Evolutionary conservation across 2,113 vertebrate species (phyloP), one percentile per base, ranked within the genome.

Genomic region (Entelurus aequoreus): DNA sequence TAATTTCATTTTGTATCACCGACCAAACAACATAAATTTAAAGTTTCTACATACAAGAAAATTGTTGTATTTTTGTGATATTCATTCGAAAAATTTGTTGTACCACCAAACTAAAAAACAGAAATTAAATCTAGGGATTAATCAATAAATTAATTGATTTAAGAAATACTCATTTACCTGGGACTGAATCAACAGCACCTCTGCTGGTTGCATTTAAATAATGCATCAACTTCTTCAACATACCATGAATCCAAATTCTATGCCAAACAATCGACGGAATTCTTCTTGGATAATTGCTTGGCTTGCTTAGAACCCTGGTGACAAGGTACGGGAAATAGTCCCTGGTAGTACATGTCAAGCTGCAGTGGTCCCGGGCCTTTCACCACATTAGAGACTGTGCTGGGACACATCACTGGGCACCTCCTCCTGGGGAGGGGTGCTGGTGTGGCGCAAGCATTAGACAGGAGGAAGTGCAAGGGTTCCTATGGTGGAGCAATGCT

Each of bases 361-460:
- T 46, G 42, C 51, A 75, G 63, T 71, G 60, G 81, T 83, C 75
- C 76, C 1, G 9, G 64, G 68, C 68, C 74, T 85, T 80, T 87
- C 86, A 77, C 86, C 84, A 83, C 74, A 78, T 85, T 81, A 84
- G 72, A 82, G 69, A 60, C 72, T 83, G 73, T 80, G 74, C 84
- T 86, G 84, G 82, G 84, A 82, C 82, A 80, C 72, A 84, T 87
- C 86, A 84, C 35, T 35, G 74, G 77, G 82, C 84, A 82, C 83
- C 86, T 84, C 77, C 71, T 77, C 75, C 75, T 12, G 42, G 80
- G 80, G 77, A 84, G 78, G 75, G 80, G 77, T 86, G 78, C 75
- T 75, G 72, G 74, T 77, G 67, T 68, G 66, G 73, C 35, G 16
- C 36, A 48, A 44, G 65, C 66, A 77, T 57, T 61, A 72, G 38